Evolutionary conservation across 2,888 invertebrate species (phyloP), one percentile per base, ranked within the genome.

Genomic region (Ophonus ardosiacus): DNA sequence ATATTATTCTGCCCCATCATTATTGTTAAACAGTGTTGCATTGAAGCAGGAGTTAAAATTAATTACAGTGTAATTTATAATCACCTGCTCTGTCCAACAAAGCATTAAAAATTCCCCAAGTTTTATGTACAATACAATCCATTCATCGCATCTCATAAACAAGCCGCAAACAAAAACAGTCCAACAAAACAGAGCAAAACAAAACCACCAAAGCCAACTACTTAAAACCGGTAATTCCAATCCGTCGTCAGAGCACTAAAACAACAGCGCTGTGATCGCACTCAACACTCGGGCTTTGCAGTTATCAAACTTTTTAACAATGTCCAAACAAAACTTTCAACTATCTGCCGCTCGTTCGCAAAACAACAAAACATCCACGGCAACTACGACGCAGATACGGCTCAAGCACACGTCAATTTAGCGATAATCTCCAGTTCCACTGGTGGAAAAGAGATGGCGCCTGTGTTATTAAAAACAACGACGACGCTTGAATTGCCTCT

Each of bases 291-390:
- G 71, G 71, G 71, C 65, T 82, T 82, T 82, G 65, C 57, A 71
- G 71, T 82, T 68, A 82, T 82, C 82, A 68, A 82, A 82, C 82
- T 82, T 82, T 82, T 82, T 82, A 82, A 82, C 82, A 82, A 82
- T 82, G 71, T 82, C 82, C 71, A 82, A 82, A 71, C 82, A 82
- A 82, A 82, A 82, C 81, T 81, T 68, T 68, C 65, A 81, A 68
- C 81, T 68, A 81, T 71, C 71, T 68, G 71, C 40, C 68, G 68
- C 68, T 68, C 68, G 68, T 68, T 68, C 31, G 68, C 68, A 68
- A 68, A 68, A 68, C 71, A 74, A 74, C 71, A 74, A 74, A 74
- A 74, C 71, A 40, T 74, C 71, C 71, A 43, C 71, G 43, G 18
- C 71, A 74, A 74, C 71, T 74, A 74, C 43, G 71, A 43, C 71